These are phyloP conservation scores for Rhorus exstirpatorius DNA, from an alignment of 2,888 invertebrate genomes.

Conservation along the genomic window DNA sequence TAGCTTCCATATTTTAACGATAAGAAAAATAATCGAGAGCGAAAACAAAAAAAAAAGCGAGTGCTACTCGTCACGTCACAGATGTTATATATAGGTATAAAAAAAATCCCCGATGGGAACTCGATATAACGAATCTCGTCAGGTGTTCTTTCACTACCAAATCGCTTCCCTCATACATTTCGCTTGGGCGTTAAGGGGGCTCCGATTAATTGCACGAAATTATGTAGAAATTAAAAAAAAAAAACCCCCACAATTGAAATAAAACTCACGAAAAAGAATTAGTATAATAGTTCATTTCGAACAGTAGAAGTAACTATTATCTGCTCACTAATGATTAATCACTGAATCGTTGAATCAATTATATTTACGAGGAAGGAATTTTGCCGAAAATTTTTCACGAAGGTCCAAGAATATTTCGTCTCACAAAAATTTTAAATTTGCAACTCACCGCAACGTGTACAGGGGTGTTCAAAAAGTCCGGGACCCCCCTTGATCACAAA, in stretches of 20 bases:
- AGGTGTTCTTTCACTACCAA: constrained; percentile 34
- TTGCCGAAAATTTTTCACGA: too few relatives aligned
- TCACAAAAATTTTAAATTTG: too few relatives aligned
- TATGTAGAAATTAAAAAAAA: constrained; percentile 11
- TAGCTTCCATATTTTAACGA: constrained; percentile 66
- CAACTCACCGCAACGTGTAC: too few relatives aligned
- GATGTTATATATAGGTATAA: constrained; percentile 36
- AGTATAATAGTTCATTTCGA: too few relatives aligned
- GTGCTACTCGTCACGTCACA: constrained; percentile 37
- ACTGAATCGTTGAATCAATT: too few relatives aligned
- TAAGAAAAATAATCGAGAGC: constrained; percentile 32
- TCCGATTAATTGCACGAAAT: constrained; percentile 33
- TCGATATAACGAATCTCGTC: constrained; percentile 50
- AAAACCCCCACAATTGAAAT: not conserved
- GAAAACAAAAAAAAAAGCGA: constrained; percentile 39
- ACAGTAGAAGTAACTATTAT: too few relatives aligned
- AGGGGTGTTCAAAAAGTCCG: too few relatives aligned
- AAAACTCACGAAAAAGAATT: too few relatives aligned
- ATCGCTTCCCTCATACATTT: constrained; percentile 61
- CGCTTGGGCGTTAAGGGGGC: constrained; percentile 60
- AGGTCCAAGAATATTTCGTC: too few relatives aligned
- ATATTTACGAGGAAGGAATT: too few relatives aligned
- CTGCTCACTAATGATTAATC: too few relatives aligned
- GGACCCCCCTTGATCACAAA: too few relatives aligned
- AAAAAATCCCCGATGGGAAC: constrained; percentile 25